Conservation (phyloP, 2,888 invertebrate genomes). For the Leptopilina syphax region DNA sequence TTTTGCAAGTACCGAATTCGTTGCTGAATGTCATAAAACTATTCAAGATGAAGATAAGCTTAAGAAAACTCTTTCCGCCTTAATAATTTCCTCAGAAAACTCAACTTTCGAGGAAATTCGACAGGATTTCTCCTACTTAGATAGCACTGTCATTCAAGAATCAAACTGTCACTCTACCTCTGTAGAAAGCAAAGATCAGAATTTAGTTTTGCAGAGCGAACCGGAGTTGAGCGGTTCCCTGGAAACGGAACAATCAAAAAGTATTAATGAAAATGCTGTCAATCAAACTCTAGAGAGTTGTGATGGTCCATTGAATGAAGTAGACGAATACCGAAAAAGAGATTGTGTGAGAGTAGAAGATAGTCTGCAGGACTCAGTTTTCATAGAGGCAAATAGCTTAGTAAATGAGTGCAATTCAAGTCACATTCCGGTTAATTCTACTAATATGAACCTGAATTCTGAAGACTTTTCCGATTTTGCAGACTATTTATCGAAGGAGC, state of each 20-base stretch:
- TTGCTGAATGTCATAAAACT: not conserved
- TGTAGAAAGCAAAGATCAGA: not conserved
- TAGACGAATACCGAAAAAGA: not conserved
- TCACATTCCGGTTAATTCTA: not conserved
- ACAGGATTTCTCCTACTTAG: not conserved
- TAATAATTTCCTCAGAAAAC: not conserved
- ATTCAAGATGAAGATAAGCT: not conserved
- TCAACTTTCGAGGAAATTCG: not conserved
- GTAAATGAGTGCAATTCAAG: not conserved
- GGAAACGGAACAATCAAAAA: not conserved
- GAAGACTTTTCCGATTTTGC: not conserved
- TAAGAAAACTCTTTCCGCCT: not conserved
- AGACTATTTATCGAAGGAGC: not conserved
- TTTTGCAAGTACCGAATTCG: not conserved
- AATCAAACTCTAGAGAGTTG: not conserved
- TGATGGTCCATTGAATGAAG: not conserved
- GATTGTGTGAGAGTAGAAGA: not conserved
- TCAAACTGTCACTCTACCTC: not conserved
- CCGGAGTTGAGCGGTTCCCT: not conserved
- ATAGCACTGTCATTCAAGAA: constrained; percentile 4
- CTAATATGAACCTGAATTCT: not conserved
- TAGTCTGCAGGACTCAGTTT: not conserved
- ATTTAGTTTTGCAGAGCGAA: constrained; percentile 6
- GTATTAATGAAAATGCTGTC: not conserved
- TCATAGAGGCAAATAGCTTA: not conserved